Conservation (phyloP, 2,113 vertebrate genomes). For the Erythrocebus patas region DNA sequence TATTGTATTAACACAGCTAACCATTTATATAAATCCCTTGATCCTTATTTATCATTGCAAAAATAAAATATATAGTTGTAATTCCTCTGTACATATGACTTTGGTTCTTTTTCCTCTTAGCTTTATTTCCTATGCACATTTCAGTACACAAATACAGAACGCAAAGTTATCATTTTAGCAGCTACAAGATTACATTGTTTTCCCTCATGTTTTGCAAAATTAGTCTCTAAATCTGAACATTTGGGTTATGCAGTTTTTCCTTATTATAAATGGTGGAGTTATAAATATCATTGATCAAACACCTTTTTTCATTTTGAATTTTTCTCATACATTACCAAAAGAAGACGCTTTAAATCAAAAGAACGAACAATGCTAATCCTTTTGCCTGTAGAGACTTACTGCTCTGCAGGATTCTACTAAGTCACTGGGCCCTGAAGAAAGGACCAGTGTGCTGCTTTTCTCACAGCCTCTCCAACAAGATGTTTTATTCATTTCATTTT, state of each 20-base stretch:
- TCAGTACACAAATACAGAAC: background rate
- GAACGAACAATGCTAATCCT: background rate
- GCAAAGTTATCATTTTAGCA: background rate
- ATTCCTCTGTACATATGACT: background rate
- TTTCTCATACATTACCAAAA: constrained; percentile 1
- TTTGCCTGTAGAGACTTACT: background rate
- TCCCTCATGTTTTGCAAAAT: constrained; percentile 12
- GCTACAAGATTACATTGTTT: background rate
- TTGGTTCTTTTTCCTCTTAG: background rate
- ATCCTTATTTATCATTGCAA: background rate
- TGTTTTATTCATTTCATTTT: background rate
- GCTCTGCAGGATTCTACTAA: background rate
- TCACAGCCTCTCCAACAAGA: background rate
- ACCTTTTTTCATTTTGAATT: background rate
- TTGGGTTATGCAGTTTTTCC: background rate
- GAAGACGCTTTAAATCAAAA: background rate
- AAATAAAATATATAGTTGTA: background rate
- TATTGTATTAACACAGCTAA: background rate
- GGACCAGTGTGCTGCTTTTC: background rate
- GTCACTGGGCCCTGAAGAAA: background rate
- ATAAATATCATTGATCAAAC: background rate
- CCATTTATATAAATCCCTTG: background rate
- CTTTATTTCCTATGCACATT: background rate
- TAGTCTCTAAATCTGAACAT: background rate
- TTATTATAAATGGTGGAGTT: background rate